Conservation (phyloP, 2,888 invertebrate genomes). For the Lobophora halterata region DNA sequence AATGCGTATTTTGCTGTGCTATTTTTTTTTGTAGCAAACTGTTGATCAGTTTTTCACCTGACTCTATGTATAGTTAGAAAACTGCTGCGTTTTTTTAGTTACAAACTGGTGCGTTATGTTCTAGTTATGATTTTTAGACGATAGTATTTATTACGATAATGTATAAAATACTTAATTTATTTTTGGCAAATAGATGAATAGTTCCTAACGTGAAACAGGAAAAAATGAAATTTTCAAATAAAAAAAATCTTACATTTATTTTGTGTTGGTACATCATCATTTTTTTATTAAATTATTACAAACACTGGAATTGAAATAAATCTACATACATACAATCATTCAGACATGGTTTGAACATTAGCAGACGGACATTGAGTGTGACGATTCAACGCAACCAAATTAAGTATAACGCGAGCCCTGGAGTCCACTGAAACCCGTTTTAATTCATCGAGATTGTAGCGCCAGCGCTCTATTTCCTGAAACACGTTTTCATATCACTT, state of each 20-base stretch:
- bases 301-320: conserved; percentile 65
- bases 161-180: conserved; percentile 28
- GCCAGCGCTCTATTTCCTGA: conserved; percentile 62
- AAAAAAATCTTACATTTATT: conserved; percentile 71
- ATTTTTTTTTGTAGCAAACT: conserved; percentile 8
- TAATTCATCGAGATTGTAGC: conserved; percentile 34
- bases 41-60: conserved; percentile 4
- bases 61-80: background rate
- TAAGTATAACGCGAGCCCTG: conserved; percentile 37
- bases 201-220: conserved; percentile 39
- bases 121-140: conserved; percentile 18
- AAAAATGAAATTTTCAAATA: conserved; percentile 64
- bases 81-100: conserved; percentile 7
- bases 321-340: conserved; percentile 63
- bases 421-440: conserved; percentile 49
- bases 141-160: conserved; percentile 25
- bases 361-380: conserved; percentile 60
- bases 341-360: conserved; percentile 63
- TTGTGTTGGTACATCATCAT: conserved; percentile 52
- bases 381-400: conserved; percentile 40
- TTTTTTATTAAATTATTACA: too few relatives aligned
- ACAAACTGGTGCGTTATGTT: background rate
- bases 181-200: conserved; percentile 40
- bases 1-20: conserved; percentile 15
- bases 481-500: conserved; percentile 28